Base-by-base conservation (phyloP, 64 coral and sea anemone species). In the Stichodactyla helianthus region DNA sequence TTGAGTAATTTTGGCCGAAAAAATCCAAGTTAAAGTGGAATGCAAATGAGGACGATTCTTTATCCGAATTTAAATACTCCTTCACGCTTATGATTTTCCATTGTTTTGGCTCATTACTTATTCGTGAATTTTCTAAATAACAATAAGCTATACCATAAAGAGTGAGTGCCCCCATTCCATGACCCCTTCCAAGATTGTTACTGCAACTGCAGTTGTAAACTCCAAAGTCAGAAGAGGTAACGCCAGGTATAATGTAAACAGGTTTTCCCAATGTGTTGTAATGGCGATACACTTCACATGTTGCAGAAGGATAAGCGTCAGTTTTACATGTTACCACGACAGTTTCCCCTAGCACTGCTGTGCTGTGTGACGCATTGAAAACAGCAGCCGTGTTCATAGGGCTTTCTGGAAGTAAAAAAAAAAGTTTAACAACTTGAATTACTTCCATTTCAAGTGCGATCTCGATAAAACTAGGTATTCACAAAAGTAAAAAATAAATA, bases 271-370 rank as follows among this genome's bases (percentile, higher is more conserved):
- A 22, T 14, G 20, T 23, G 76, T 79, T 54, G n/a, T 76, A 74
- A 15, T 91, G 1, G 12, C 11, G 78, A 55, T 87, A 57, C 61
- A 95, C 26, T 9, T 64, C 54, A 79, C 94, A 95, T 7, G 88
- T 25, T 13, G 94, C 65, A 15, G 10, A 58, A 10, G 94, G 94
- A 35, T 92, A 89, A 6, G 85, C 84, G 13, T 35, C 26, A 52
- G 94, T 79, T 61, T 54, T 88, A 58, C 94, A 95, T 6, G 58
- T 61, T 11, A 95, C 56, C 0, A 44, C 15, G 6, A 95, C 88
- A 70, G 19, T 10, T 27, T 93, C 88, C 51, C 90, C 94, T 19
- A 51, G 56, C 51, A 68, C 76, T 14, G 59, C 90, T 50, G 79
- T 85, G 53, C 87, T 89, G 31, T 86, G 56, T 50, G 94, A 83